Conservation (phyloP, 2,113 vertebrate genomes). For the Glaucidium brasilianum region DNA sequence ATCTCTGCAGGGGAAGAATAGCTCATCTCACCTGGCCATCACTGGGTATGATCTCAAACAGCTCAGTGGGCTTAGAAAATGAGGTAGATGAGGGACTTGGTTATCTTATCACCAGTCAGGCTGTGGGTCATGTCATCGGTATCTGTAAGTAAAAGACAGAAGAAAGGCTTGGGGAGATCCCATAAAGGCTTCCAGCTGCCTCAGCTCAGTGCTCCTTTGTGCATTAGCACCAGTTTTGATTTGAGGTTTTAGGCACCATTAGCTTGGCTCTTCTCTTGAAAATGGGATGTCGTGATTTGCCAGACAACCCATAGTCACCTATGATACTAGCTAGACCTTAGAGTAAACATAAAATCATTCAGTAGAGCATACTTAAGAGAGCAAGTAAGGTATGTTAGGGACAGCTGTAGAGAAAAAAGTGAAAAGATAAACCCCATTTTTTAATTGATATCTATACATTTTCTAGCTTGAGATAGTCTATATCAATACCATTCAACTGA, state of each 20-base stretch:
- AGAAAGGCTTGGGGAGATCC: background rate
- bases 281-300: background rate
- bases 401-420: background rate
- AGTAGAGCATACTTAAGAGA: background rate
- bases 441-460: background rate
- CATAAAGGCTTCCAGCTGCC: background rate
- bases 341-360: background rate
- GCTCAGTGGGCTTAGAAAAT: background rate
- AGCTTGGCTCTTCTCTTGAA: background rate
- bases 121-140: background rate
- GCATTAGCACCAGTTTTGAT: accelerated
- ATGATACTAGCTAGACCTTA: background rate
- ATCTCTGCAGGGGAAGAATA: background rate
- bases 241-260: background rate
- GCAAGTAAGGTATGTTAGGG: background rate
- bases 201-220: background rate
- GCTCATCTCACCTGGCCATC: background rate
- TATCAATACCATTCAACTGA: background rate
- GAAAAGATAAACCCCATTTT: accelerated
- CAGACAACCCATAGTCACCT: background rate
- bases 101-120: background rate
- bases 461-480: background rate
- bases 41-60: background rate
- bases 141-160: background rate
- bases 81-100: background rate